phyloP scores from a whole-genome alignment of 1,140 invertebrate species.

The Microplitis demolitor region DNA sequence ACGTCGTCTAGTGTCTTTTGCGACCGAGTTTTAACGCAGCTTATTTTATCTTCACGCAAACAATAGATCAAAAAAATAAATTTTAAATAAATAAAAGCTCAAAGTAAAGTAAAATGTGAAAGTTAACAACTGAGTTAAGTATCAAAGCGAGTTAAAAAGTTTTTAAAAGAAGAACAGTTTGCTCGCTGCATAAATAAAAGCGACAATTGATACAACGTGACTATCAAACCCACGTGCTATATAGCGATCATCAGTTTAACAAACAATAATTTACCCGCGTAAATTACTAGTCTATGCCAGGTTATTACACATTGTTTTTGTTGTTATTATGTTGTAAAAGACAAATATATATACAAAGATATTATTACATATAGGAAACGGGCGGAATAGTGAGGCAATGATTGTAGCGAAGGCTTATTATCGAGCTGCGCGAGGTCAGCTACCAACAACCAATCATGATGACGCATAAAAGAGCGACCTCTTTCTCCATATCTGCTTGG shows the following conservation, averaged over 20 bases:
- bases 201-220: not conserved
- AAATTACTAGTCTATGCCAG: not conserved
- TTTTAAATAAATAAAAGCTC: not conserved
- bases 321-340: too few relatives aligned
- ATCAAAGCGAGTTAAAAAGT: too few relatives aligned
- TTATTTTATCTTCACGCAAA: not conserved
- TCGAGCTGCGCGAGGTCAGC: constrained; percentile 1
- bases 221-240: not conserved
- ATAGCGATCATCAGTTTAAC: not conserved
- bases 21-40: constrained; percentile 1
- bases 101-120: too few relatives aligned
- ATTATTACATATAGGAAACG: not conserved
- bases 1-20: not conserved
- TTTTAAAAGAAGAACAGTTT: too few relatives aligned
- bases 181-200: not conserved
- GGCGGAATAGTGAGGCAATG: not conserved
- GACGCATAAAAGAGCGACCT: not conserved
- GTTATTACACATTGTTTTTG: too few relatives aligned
- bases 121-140: too few relatives aligned
- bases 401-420: not conserved
- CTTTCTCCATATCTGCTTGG: not conserved
- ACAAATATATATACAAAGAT: too few relatives aligned
- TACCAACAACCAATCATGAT: not conserved
- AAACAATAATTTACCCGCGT: not conserved
- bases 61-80: not conserved